Base-by-base conservation (phyloP, 2,113 vertebrate genomes). In the Zonotrichia leucophrys region DNA sequence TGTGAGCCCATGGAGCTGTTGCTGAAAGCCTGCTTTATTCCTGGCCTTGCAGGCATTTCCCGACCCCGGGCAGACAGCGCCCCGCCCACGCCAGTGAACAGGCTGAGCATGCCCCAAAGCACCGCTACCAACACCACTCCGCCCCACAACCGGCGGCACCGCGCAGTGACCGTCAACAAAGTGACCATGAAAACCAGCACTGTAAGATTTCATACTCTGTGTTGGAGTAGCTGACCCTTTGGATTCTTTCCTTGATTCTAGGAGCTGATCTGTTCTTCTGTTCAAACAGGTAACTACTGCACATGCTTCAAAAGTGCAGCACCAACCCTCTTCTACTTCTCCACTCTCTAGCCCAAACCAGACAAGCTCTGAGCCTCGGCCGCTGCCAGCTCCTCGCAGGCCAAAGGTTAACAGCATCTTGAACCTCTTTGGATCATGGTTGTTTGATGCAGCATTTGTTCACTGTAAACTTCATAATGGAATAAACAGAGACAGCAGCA, bases 351-450 rank as follows among this genome's bases (percentile, higher is more conserved):
- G 99, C 94, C 99, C 99, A 60, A 99, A 99, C 97, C 99, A 99
- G 97, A 99, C 98, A 56, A 99, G 98, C 90, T 99, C 98, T 94
- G 99, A 99, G 96, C 98, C 99, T 28, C 98, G 99, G 70, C 99
- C 99, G 1, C 97, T 99, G 19, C 99, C 99, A 22, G 99, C 99
- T 72, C 99, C 99, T 5, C 98, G 98, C 35, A 98, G 99, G 95
- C 99, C 99, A 44, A 99, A 99, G 97, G 99, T 99, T 98, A 99
- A 99, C 98, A 99, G 99, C 98, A 99, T 99, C 97, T 98, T 99
- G 97, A 99, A 99, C 97, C 98, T 99, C 83, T 99, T 99, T 74
- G 99, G 99, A 96, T 99, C 99, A 3, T 99, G 99, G 99, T 97
- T 99, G 66, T 99, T 99, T 83, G 99, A 99, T 78, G 99, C 99